A percentile compares a stretch with the other conserved stretches of the same genome.
Evolutionary conservation across 2,888 invertebrate species (phyloP).

Genomic region (Nymphalis polychloros): DNA sequence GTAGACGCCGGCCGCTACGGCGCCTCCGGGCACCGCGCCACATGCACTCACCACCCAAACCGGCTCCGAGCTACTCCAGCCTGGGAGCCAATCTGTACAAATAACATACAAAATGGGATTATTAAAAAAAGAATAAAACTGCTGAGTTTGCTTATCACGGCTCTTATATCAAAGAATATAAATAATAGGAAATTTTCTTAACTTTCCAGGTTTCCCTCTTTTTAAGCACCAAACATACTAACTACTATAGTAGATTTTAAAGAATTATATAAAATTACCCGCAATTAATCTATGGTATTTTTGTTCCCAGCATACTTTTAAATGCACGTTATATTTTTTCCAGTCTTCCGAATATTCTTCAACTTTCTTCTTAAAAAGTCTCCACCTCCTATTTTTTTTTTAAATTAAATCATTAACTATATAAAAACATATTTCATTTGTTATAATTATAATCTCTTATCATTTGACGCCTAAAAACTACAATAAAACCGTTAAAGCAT

Average conservation of each 20-base stretch:
- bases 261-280: constrained; percentile 45
- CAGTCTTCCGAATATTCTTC: constrained; percentile 60
- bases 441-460: background rate
- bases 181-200: too few species aligned
- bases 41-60: constrained; percentile 74
- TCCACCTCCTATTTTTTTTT: constrained; percentile 59
- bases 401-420: too few species aligned
- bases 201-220: too few species aligned
- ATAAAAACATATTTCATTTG: background rate
- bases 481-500: background rate
- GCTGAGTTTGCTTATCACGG: too few species aligned
- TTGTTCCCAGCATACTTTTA: constrained; percentile 64
- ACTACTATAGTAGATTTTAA: too few species aligned
- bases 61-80: constrained; percentile 56
- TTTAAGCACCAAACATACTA: too few species aligned
- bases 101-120: background rate
- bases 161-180: too few species aligned
- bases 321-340: constrained; percentile 60
- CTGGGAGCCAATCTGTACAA: constrained; percentile 58
- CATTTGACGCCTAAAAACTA: background rate
- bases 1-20: constrained; percentile 63
- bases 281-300: constrained; percentile 58
- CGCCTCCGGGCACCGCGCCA: constrained; percentile 73
- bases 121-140: too few species aligned
- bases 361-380: constrained; percentile 58